Base-by-base conservation (phyloP, 64 coral and sea anemone genomes). In the Pocillopora verrucosa region DNA sequence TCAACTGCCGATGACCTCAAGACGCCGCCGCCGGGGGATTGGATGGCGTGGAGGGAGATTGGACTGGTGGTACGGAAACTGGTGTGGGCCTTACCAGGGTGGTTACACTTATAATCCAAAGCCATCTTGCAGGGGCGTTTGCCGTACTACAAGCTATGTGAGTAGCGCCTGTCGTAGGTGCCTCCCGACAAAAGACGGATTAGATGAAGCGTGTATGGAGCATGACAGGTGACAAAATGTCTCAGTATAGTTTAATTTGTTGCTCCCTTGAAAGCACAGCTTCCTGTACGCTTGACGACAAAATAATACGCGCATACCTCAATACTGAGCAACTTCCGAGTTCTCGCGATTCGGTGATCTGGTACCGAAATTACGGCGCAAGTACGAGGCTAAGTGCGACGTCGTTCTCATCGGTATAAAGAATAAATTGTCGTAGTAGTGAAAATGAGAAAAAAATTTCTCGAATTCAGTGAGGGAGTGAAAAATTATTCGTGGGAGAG, bases 1-100 rank as follows among this genome's bases (percentile, higher is more conserved):
- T 59, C 59, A 82, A 15, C 25, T 34, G 12, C 34, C 30, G 13
- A 4, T 60, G 15, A 65, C 14, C 4, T 34, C 58, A 14, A 34
- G 60, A 64, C 88, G 88, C n/a, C 88, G 88, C 17, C 77, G 88
- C 30, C 75, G 88, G 7, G 60, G 76, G 5, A 22, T 78, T 59
- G 65, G 61, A 13, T 59, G 61, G 37, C 88, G 58, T 0, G 35
- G 65, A 56, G 88, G 77, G 7, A 7, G 19, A 16, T 59, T 80
- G 24, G 88, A 90, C 34, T 90, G 88, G 88, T 90, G 88, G 88
- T 90, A 90, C 58, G 88, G 77, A 73, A 90, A 90, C 78, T 90
- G 88, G 88, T 90, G 88, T 57, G 88, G 88, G 13, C 3, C 36
- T 5, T 59, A 73, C 16, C 88, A 90, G 77, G 88, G 88, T 59